Base-by-base conservation (phyloP, 2,797 vertebrate species). In the Oryzias dopingdopingensis region DNA sequence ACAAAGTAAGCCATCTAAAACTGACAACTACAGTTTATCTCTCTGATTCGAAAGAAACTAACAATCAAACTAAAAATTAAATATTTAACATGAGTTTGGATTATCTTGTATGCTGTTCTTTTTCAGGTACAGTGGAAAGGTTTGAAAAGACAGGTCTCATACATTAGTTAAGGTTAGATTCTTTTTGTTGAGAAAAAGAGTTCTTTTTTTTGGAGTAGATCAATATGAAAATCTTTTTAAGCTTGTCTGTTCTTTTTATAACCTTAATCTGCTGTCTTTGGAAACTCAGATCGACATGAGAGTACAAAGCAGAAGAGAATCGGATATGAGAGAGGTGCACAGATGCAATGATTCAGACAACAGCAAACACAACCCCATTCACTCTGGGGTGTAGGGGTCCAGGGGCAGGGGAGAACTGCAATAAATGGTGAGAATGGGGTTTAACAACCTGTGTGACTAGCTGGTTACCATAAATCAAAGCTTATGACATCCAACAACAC, bases 291-390 rank as follows among this genome's bases (percentile, higher is more conserved):
- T 12, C 32, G 10, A 37, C 32, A 10, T 10, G 32, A 37, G 32
- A 37, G 32, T 12, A 37, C 32, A 12, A 37, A 37, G 10, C 10
- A 37, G 32, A 37, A 12, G 12, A 37, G 10, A 32, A 32, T 32
- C 8, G 12, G 3, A 37, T 10, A 12, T 37, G 32, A 12, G 12
- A 37, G 32, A 37, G 32, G 32, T 10, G 32, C 32, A 37, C 32
- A 37, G 32, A 37, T 37, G 10, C 10, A 12, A 12, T 37, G 32
- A 37, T 37, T 37, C 32, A 37, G 32, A 37, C 32, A 37, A 37
- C 32, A 13, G 10, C 12, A 37, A 13, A 37, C 32, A 32, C 8
- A 84, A 82, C 78, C 79, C 65, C 12, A 45, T 68, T 63, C 70
- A 70, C 61, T 56, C 67, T 18, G 57, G 74, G 67, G 64, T 42